A percentile compares a stretch with the other conserved stretches of the same genome.
These are phyloP conservation scores for Drosophila rhopaloa DNA, from an alignment of 1,140 invertebrate genomes.

Conservation along the genomic window DNA sequence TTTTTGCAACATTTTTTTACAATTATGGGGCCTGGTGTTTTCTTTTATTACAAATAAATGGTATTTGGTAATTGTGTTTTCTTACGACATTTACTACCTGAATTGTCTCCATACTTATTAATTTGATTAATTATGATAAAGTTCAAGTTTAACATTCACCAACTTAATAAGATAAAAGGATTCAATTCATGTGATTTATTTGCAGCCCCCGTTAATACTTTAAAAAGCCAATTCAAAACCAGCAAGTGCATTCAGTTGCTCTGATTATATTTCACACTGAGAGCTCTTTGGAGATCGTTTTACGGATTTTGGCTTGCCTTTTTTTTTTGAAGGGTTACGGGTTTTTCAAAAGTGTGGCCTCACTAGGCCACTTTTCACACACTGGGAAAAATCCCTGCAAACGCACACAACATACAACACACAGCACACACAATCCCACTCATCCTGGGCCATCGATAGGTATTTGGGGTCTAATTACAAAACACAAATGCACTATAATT, in stretches of 20 bases:
- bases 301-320: slow-evolving; percentile 42
- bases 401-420: slow-evolving; percentile 3
- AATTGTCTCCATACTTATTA: too few species aligned
- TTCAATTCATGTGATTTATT: background rate
- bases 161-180: background rate
- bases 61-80: too few species aligned
- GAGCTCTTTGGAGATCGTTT: slow-evolving; percentile 45
- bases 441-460: slow-evolving; percentile 35
- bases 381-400: slow-evolving; percentile 13
- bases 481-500: slow-evolving; percentile 77
- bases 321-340: slow-evolving; percentile 15
- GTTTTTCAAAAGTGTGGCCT: slow-evolving; percentile 38
- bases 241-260: slow-evolving; percentile 5
- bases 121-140: too few species aligned
- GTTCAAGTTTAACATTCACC: too few species aligned
- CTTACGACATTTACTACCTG: too few species aligned
- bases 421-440: slow-evolving; percentile 10
- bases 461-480: slow-evolving; percentile 78
- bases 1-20: too few species aligned
- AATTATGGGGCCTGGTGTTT: too few species aligned
- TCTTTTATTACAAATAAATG: too few species aligned
- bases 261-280: slow-evolving; percentile 30
- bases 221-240: slow-evolving; percentile 5
- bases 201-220: background rate
- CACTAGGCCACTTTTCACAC: slow-evolving; percentile 35